Evolutionary conservation across 2,113 vertebrate genomes (phyloP), one percentile per base, ranked within the genome.

Genomic region (Halichoeres trimaculatus): DNA sequence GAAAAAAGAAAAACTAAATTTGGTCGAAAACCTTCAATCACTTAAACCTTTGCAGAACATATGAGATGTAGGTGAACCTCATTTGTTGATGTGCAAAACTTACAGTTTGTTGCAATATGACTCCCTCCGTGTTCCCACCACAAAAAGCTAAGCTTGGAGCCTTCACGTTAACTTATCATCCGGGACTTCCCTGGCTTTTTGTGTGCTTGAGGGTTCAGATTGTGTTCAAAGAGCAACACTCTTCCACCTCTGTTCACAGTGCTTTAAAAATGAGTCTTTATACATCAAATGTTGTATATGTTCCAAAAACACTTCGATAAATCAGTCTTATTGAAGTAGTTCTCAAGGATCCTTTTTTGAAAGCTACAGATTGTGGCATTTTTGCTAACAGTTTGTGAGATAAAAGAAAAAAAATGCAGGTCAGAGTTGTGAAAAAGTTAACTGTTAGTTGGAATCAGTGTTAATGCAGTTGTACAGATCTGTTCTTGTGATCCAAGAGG

Each of bases 241-340:
- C 1, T n/a, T n/a, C 8, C 19, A 48, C 17, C 2, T 19, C 17
- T n/a, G 45, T 19, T 47, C 19, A n/a, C 24, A 58, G 55, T 83
- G 76, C 66, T 86, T 74, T 74, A 43, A 70, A 62, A 14, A 59
- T 51, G 20, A 71, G 17, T 75, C 45, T 77, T 74, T 62, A 61
- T 70, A 48, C 41, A 62, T 57, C 43, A 54, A 24, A 70, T 43
- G 69, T 80, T 71, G 26, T 30, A 48, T 70, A 61, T 72, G 30
- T 71, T 55, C 41, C 26, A 35, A 59, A 78, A 78, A 69, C 64
- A 77, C 70, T 74, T 56, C 24, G 66, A 84, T 48, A 84, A 79
- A 78, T 74, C 19, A 41, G 71, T 54, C 10, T 60, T 47, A 61
- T 67, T 83, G 34, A 41, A 20, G 23, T 19, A 56, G 20, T 41